Percentiles rank a stretch among this genome's conserved stretches.
phyloP scores from a whole-genome alignment of 2,888 invertebrate genomes.

The Cremastinae sp. region DNA sequence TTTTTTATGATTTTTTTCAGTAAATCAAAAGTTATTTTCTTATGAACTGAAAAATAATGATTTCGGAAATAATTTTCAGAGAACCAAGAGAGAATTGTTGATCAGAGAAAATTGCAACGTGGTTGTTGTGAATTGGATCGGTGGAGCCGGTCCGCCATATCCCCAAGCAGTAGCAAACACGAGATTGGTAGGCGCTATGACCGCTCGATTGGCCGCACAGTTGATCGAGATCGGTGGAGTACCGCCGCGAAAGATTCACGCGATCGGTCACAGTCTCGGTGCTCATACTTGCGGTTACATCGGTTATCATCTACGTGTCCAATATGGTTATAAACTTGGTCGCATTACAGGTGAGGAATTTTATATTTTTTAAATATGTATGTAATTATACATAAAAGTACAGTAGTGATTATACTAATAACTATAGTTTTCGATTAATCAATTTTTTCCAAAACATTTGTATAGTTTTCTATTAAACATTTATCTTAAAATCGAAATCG shows the following conservation, averaged over 20 bases:
- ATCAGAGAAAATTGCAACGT: conserved; percentile 88
- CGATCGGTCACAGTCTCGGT: conserved; percentile 93
- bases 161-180: conserved; percentile 96
- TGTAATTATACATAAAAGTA: background rate
- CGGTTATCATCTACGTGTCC: conserved; percentile 86
- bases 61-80: conserved; percentile 81
- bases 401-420: too few species aligned
- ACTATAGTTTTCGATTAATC: too few species aligned
- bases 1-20: too few species aligned
- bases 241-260: conserved; percentile 85
- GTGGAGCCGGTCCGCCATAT: conserved; percentile 93
- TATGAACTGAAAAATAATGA: too few species aligned
- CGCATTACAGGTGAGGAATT: conserved; percentile 87
- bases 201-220: conserved; percentile 86
- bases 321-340: conserved; percentile 85
- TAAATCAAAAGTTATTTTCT: too few species aligned
- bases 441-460: too few species aligned
- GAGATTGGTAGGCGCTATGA: conserved; percentile 91
- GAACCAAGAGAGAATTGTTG: conserved; percentile 88
- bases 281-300: conserved; percentile 92
- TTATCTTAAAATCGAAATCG: too few species aligned
- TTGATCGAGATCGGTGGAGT: conserved; percentile 79
- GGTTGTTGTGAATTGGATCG: conserved; percentile 92
- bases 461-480: too few species aligned
- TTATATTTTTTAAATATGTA: background rate